A percentile compares a stretch with the other conserved stretches of the same genome.
Evolutionary conservation across 2,888 invertebrate genomes (phyloP).

Genomic region (Desoria tigrina): DNA sequence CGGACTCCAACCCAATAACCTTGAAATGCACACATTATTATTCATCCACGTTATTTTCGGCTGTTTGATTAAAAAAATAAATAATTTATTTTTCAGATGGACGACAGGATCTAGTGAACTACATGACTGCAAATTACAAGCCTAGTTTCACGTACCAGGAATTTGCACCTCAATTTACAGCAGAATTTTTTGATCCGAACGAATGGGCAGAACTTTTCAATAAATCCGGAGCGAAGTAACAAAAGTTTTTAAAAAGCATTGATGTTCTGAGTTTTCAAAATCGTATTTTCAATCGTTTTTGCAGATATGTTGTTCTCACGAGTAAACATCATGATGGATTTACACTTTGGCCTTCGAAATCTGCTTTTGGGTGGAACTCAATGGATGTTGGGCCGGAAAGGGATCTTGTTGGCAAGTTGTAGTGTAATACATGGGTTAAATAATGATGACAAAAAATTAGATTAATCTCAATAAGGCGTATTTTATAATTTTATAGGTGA

Average conservation of each 20-base stretch:
- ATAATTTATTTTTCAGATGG: too few species aligned
- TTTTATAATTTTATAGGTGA: constrained; percentile 61
- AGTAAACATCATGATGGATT: constrained; percentile 89
- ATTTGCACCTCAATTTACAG: constrained; percentile 83
- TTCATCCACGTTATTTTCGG: too few species aligned
- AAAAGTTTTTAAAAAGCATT: too few species aligned
- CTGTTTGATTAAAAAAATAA: too few species aligned
- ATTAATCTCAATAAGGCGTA: constrained; percentile 13
- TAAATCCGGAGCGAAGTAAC: constrained; percentile 82
- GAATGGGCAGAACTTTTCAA: constrained; percentile 81
- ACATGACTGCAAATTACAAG: constrained; percentile 79
- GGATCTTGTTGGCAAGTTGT: constrained; percentile 63
- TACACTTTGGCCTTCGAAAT: constrained; percentile 78
- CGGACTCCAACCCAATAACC: too few species aligned
- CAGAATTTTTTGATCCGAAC: constrained; percentile 81
- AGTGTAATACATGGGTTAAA: constrained; percentile 56
- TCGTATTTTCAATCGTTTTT: too few species aligned
- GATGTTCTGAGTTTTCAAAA: too few species aligned
- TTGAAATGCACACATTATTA: too few species aligned
- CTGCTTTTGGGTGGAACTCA: constrained; percentile 82
- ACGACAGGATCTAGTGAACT: too few species aligned
- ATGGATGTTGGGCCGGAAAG: constrained; percentile 74
- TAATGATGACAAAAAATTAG: constrained; percentile 54
- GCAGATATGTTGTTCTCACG: constrained; percentile 78
- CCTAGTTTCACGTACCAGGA: constrained; percentile 78